Conservation (phyloP, 1,140 invertebrate genomes). For the Steinernema feltiae region DNA sequence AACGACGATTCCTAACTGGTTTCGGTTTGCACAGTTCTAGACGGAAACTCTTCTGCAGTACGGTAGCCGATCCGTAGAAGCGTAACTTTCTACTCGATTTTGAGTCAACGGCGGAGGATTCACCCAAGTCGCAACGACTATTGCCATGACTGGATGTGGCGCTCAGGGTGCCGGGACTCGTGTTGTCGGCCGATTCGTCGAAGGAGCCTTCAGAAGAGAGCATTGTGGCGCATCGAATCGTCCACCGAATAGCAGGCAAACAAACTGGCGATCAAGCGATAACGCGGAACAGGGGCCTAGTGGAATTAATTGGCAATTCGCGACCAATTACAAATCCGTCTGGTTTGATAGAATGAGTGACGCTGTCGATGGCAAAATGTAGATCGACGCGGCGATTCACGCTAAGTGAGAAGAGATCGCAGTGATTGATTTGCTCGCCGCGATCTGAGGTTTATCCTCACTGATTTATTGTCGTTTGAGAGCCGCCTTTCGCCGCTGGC, state of each 20-base stretch:
- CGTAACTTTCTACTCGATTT: not conserved
- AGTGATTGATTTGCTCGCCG: not conserved
- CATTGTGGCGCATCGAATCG: not conserved
- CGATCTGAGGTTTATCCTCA: constrained; percentile 5
- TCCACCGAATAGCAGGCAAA: not conserved
- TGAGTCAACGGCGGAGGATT: no score
- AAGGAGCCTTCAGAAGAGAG: constrained; percentile 1
- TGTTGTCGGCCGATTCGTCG: not conserved
- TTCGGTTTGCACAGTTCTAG: not conserved
- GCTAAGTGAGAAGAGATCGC: constrained; percentile 1
- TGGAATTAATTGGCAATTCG: not conserved
- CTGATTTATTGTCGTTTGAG: not conserved
- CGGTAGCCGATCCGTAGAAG: not conserved
- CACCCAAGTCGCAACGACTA: not conserved
- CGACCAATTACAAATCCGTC: not conserved
- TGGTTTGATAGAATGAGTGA: not conserved
- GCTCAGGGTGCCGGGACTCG: not conserved
- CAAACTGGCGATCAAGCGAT: no score
- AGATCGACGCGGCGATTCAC: not conserved
- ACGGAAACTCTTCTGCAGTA: constrained; percentile 1
- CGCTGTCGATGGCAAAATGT: not conserved
- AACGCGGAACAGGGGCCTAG: not conserved
- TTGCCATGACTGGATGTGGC: not conserved
- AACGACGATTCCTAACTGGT: not conserved
- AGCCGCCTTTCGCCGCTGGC: not conserved